Evolutionary conservation across 2,113 vertebrate genomes (phyloP).

Genomic region (Narcine bancroftii): DNA sequence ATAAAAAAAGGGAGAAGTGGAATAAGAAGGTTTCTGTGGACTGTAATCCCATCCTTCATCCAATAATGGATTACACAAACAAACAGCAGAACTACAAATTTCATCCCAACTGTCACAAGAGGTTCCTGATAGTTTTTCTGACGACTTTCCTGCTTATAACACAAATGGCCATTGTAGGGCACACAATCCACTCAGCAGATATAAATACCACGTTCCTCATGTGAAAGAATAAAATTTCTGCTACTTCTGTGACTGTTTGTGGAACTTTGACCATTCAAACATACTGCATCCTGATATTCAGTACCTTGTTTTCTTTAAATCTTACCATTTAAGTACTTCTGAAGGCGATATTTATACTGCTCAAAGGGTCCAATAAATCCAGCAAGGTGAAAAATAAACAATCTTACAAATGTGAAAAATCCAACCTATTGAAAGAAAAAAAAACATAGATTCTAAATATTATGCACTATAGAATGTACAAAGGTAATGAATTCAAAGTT

Average conservation of each 20-base stretch:
- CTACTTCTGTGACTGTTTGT: not conserved
- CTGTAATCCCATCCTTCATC: not conserved
- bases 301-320: not conserved
- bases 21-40: not conserved
- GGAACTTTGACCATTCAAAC: not conserved
- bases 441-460: not conserved
- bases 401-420: conserved; percentile 55
- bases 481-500: too few species aligned
- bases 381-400: conserved; percentile 49
- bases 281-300: not conserved
- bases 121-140: not conserved
- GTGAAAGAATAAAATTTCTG: not conserved
- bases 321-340: conserved; percentile 46
- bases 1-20: not conserved
- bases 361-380: conserved; percentile 48
- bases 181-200: not conserved
- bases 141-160: not conserved
- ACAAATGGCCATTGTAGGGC: not conserved
- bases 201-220: not conserved
- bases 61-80: not conserved
- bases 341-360: conserved; percentile 47
- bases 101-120: not conserved
- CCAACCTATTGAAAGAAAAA: conserved; percentile 48
- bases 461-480: too few species aligned
- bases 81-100: not conserved